phyloP scores from a whole-genome alignment of 1,140 invertebrate species.

The Diachasmimorpha longicaudata region DNA sequence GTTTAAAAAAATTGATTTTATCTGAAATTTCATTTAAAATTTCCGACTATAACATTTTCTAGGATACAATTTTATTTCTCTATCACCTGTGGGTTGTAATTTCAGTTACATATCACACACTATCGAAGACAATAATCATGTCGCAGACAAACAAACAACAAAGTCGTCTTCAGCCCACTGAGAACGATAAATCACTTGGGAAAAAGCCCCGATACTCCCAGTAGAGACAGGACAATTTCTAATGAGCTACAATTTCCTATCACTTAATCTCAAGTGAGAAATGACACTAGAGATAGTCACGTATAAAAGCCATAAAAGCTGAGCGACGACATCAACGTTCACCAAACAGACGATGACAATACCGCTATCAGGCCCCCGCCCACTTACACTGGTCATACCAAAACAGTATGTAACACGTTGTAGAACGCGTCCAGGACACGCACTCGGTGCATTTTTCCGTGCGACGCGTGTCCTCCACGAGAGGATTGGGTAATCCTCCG shows the following conservation, averaged over 20 bases:
- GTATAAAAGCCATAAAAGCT: background rate
- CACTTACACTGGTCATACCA: background rate
- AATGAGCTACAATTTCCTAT: background rate
- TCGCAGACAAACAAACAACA: too few species aligned
- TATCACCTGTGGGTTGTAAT: too few species aligned
- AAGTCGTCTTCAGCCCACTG: too few species aligned
- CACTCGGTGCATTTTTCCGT: background rate
- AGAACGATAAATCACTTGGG: too few species aligned
- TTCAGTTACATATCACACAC: too few species aligned
- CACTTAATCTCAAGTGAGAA: background rate
- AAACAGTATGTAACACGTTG: slow-evolving; percentile 17
- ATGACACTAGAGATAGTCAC: background rate
- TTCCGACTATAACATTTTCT: too few species aligned
- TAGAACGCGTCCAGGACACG: background rate
- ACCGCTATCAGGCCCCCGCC: background rate
- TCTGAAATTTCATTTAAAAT: too few species aligned
- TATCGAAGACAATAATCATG: too few species aligned
- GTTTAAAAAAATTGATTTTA: too few species aligned
- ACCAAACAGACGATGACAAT: background rate
- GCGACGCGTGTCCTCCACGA: slow-evolving; percentile 8
- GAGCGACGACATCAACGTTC: background rate
- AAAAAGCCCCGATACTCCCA: too few species aligned
- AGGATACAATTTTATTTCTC: too few species aligned
- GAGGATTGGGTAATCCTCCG: background rate
- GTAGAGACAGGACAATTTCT: background rate